Percentiles rank a stretch among this genome's conserved stretches.
phyloP scores from a whole-genome alignment of 2,888 invertebrate species.

The Drosophila cyrtoloma region DNA sequence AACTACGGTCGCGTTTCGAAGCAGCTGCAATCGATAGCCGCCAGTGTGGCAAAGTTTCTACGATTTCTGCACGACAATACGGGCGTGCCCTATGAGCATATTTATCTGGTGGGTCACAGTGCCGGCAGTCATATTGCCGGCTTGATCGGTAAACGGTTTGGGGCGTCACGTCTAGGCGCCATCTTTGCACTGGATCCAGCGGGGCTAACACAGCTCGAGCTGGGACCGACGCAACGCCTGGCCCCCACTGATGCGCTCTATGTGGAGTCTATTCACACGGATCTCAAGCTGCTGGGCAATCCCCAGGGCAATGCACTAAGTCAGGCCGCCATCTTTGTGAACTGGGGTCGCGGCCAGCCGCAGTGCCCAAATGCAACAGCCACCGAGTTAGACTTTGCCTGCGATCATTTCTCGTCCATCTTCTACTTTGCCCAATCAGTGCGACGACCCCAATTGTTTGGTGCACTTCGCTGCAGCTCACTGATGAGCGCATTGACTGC shows the following conservation, averaged over 20 bases:
- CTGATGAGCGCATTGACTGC: constrained; percentile 37
- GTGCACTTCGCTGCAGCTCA: constrained; percentile 69
- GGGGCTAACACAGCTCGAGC: constrained; percentile 74
- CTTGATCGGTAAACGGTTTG: constrained; percentile 75
- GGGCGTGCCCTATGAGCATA: constrained; percentile 62
- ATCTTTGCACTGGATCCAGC: constrained; percentile 85
- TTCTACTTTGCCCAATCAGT: constrained; percentile 83
- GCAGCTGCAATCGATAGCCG: constrained; percentile 74
- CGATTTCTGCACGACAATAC: constrained; percentile 75
- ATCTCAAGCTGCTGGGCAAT: constrained; percentile 80
- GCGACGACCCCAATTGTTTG: constrained; percentile 70
- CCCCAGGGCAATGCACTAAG: constrained; percentile 76
- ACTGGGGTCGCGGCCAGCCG: constrained; percentile 84
- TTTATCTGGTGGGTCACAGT: constrained; percentile 84
- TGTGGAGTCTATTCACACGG: constrained; percentile 85
- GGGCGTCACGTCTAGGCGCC: constrained; percentile 67
- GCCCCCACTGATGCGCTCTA: constrained; percentile 81
- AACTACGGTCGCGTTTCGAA: constrained; percentile 77
- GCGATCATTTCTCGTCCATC: constrained; percentile 79
- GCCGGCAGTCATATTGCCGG: constrained; percentile 84
- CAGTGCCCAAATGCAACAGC: constrained; percentile 83
- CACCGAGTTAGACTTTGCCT: constrained; percentile 78
- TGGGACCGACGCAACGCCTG: constrained; percentile 72
- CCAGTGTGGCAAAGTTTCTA: constrained; percentile 74
- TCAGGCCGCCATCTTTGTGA: constrained; percentile 84